Conservation (phyloP, 2,888 invertebrate species). For the Cerastis leucographa region DNA sequence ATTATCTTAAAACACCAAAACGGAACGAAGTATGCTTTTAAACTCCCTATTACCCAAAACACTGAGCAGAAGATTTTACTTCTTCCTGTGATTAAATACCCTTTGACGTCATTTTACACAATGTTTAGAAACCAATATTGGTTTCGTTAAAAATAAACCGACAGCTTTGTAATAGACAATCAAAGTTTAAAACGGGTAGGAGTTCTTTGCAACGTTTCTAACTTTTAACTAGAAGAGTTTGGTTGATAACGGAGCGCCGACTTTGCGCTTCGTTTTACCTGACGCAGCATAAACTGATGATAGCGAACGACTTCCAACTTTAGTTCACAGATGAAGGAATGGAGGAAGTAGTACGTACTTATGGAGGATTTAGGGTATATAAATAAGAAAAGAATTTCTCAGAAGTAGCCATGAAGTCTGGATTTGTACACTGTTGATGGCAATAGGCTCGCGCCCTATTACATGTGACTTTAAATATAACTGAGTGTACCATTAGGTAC, state of each 20-base stretch:
- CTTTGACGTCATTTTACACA: constrained; percentile 40
- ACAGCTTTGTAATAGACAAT: constrained; percentile 78
- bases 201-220: constrained; percentile 73
- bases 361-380: neutral
- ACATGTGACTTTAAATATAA: too few species aligned
- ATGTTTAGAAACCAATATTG: constrained; percentile 47
- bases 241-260: constrained; percentile 67
- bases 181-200: constrained; percentile 77
- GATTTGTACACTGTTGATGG: too few species aligned
- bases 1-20: neutral
- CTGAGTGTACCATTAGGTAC: too few species aligned
- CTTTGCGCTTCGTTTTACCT: constrained; percentile 62
- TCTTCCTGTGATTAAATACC: constrained; percentile 16
- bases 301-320: constrained; percentile 49
- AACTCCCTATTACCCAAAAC: neutral
- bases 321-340: constrained; percentile 34
- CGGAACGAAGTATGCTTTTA: neutral
- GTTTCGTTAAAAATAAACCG: constrained; percentile 70
- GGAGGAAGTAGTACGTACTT: neutral
- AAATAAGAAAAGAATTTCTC: neutral
- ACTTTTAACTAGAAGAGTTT: constrained; percentile 85
- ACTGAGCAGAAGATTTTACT: neutral
- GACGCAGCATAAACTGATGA: constrained; percentile 62
- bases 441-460: too few species aligned
- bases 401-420: too few species aligned